Evolutionary conservation across 1,140 invertebrate species (phyloP).

Genomic region (Trichomalopsis sarcophagae): DNA sequence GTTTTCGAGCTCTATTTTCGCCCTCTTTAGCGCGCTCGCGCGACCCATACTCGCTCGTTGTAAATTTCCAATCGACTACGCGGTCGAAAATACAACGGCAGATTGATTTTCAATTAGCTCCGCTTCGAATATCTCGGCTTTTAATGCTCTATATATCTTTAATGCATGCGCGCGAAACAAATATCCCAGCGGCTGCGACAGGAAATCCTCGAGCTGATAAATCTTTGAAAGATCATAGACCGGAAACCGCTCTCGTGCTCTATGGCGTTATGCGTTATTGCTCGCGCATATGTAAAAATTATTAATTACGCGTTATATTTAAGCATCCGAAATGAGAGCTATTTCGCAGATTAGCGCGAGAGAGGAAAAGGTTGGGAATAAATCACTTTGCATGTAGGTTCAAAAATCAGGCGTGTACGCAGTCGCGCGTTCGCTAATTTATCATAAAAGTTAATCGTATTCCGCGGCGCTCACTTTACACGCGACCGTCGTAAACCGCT

Average conservation of each 20-base stretch:
- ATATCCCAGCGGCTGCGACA: too few species aligned
- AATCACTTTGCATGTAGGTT: not conserved
- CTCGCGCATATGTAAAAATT: not conserved
- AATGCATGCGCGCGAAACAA: too few species aligned
- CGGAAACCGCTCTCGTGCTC: not conserved
- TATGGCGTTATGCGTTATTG: not conserved
- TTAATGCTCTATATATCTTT: not conserved
- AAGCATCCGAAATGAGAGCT: not conserved
- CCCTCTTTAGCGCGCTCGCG: too few species aligned
- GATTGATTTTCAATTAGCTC: constrained; percentile 17
- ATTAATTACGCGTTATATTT: not conserved
- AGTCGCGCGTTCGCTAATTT: not conserved
- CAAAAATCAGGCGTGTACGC: not conserved
- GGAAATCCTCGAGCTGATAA: too few species aligned
- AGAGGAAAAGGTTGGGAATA: not conserved
- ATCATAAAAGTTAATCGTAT: constrained; percentile 31
- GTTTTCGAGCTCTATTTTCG: too few species aligned
- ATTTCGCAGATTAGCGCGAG: not conserved
- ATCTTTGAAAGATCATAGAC: constrained; percentile 1
- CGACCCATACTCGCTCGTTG: too few species aligned
- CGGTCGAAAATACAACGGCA: not conserved
- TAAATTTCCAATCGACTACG: too few species aligned
- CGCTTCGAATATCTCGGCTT: not conserved
- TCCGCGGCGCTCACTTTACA: not conserved
- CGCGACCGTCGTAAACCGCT: constrained; percentile 8